Percentiles rank a stretch among this genome's conserved stretches.
phyloP scores from a whole-genome alignment of 2,888 invertebrate genomes.

The Spisula solida region DNA sequence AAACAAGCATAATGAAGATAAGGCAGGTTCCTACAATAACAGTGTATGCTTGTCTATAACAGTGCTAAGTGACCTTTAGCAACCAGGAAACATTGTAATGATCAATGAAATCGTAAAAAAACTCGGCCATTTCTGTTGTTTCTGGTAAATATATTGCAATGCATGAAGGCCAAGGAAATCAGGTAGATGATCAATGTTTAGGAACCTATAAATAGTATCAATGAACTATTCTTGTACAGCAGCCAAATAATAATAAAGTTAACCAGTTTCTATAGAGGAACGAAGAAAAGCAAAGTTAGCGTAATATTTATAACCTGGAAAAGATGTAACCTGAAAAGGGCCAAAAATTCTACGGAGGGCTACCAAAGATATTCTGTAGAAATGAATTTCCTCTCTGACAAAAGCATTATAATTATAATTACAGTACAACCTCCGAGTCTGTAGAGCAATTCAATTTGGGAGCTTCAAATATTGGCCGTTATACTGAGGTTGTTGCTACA shows the following conservation, averaged over 20 bases:
- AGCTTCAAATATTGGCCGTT: no score
- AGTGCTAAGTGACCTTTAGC: neutral
- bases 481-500: no score
- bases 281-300: neutral
- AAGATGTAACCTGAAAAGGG: neutral
- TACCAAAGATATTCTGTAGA: neutral
- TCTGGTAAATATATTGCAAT: no score
- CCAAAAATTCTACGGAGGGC: neutral
- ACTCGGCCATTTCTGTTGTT: no score
- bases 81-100: neutral
- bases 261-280: neutral
- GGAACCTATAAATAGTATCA: slow-evolving; percentile 41
- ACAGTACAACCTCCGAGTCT: no score
- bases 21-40: neutral
- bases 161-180: no score
- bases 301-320: slow-evolving; percentile 14
- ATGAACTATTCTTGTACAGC: slow-evolving; percentile 44
- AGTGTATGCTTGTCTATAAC: neutral
- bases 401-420: no score
- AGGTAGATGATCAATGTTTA: no score
- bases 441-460: no score
- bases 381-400: no score
- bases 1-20: neutral
- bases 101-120: no score
- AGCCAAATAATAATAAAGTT: slow-evolving; percentile 39